A percentile compares a stretch with the other conserved stretches of the same genome.
Conservation (phyloP, 2,797 vertebrate genomes). For the Smutsia temminckii region DNA sequence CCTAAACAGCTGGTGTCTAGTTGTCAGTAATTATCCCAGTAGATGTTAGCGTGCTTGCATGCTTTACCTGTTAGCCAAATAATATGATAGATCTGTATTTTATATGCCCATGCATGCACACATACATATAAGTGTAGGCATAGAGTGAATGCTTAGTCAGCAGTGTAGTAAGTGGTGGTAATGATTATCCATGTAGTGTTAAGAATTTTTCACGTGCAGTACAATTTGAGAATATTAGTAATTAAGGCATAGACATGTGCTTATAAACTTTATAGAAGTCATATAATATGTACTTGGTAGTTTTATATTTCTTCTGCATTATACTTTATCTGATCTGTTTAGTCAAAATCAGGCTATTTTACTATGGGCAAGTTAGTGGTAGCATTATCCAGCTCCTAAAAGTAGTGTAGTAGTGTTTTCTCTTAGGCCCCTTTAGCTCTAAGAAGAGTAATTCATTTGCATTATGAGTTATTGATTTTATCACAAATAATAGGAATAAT, state of each 20-base stretch:
- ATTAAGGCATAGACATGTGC: slow-evolving; percentile 57
- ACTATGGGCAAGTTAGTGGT: slow-evolving; percentile 55
- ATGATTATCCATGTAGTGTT: slow-evolving; percentile 14
- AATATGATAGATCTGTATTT: not conserved
- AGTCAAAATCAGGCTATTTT: slow-evolving; percentile 55
- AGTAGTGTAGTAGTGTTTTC: not conserved
- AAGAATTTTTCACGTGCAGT: slow-evolving; percentile 37
- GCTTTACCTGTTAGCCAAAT: not conserved
- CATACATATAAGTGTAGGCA: not conserved
- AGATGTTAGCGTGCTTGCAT: not conserved
- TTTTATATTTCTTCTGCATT: slow-evolving; percentile 53
- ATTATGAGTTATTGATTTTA: slow-evolving; percentile 66
- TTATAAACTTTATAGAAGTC: slow-evolving; percentile 55
- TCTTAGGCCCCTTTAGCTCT: not conserved
- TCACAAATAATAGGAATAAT: slow-evolving; percentile 55
- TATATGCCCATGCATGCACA: not conserved
- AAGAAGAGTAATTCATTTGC: slow-evolving; percentile 58
- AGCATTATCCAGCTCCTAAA: slow-evolving; percentile 29
- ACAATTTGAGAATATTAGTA: slow-evolving; percentile 49
- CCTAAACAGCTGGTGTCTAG: not conserved
- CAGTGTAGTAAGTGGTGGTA: not conserved
- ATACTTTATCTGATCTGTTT: slow-evolving; percentile 48
- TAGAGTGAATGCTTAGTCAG: not conserved
- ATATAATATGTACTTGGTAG: slow-evolving; percentile 24
- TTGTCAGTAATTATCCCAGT: not conserved